Evolutionary conservation across 2,797 vertebrate species (phyloP).

Genomic region (Prionace glauca): DNA sequence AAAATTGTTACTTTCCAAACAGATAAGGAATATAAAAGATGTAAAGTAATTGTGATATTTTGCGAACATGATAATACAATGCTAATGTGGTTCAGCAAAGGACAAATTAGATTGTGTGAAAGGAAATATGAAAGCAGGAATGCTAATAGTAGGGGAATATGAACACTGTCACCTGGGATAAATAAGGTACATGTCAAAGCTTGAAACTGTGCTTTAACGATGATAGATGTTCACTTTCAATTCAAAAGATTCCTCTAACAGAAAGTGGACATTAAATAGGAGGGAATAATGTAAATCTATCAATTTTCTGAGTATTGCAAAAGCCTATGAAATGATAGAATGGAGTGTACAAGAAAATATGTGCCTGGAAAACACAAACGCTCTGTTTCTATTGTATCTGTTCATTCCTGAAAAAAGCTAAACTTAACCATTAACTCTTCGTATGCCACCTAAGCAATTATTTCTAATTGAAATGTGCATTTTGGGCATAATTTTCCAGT

Average conservation of each 20-base stretch:
- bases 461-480: not conserved
- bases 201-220: slow-evolving; percentile 57
- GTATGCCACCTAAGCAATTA: not conserved
- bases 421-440: not conserved
- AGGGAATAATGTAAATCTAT: slow-evolving; percentile 40
- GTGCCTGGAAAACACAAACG: not conserved
- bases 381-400: not conserved
- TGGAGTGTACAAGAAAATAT: not conserved
- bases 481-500: not conserved
- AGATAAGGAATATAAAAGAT: not conserved
- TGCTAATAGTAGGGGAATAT: not conserved
- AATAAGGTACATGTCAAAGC: slow-evolving; percentile 61
- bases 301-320: not conserved
- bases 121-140: not conserved
- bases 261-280: slow-evolving; percentile 48
- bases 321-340: not conserved
- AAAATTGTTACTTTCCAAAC: slow-evolving; percentile 24
- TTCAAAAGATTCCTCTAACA: slow-evolving; percentile 44
- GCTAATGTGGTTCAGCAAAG: not conserved
- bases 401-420: not conserved
- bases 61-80: not conserved
- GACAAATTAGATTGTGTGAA: slow-evolving; percentile 18
- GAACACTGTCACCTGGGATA: slow-evolving; percentile 58
- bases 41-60: slow-evolving; percentile 22
- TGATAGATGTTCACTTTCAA: slow-evolving; percentile 56